Conservation (phyloP, 2,888 invertebrate genomes). For the Drosophila conformis region DNA sequence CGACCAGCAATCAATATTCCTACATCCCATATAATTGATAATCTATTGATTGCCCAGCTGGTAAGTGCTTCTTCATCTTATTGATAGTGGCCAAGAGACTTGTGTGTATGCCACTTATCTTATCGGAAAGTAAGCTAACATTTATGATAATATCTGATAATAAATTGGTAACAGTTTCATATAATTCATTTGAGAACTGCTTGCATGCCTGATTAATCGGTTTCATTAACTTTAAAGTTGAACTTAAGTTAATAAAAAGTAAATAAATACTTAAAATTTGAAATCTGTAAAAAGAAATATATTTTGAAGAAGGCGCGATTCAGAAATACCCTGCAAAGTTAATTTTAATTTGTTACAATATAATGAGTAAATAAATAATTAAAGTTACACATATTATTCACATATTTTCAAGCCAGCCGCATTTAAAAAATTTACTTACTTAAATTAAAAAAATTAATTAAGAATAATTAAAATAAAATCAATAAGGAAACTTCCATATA, state of each 20-base stretch:
- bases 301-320: too few relatives aligned
- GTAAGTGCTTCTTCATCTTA: conserved; percentile 15
- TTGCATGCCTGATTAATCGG: not conserved
- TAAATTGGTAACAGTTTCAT: not conserved
- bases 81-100: not conserved
- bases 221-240: not conserved
- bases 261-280: not conserved
- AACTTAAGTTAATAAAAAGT: not conserved
- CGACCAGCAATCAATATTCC: conserved; percentile 16
- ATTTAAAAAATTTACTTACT: too few relatives aligned
- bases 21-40: conserved; percentile 24
- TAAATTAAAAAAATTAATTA: not conserved
- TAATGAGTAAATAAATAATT: too few relatives aligned
- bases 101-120: not conserved
- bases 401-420: too few relatives aligned
- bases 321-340: too few relatives aligned
- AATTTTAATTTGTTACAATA: too few relatives aligned
- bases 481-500: not conserved
- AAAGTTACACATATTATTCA: too few relatives aligned
- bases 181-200: not conserved
- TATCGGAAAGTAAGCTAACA: not conserved
- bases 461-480: not conserved
- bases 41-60: conserved; percentile 17
- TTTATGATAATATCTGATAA: not conserved
- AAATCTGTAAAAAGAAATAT: not conserved